These are phyloP conservation scores for Mizuhopecten yessoensis DNA, from an alignment of 1,140 invertebrate species.

Conservation along the genomic window DNA sequence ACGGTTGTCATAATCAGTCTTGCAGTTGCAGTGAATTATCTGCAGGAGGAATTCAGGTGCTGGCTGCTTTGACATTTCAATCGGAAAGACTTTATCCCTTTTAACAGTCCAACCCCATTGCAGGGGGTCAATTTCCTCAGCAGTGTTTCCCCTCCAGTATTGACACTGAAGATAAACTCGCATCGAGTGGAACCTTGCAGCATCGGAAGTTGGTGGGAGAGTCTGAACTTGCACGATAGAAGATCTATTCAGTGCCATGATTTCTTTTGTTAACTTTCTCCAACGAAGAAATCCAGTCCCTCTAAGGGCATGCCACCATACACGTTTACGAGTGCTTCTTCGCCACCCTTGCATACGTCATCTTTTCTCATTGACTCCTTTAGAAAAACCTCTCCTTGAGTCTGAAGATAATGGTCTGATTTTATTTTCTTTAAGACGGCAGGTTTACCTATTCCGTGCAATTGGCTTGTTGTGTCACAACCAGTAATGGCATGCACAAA, in stretches of 20 bases:
- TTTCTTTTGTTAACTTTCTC: constrained; percentile 22
- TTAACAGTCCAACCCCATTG: constrained; percentile 64
- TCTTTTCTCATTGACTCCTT: background rate
- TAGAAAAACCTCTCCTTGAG: too few relatives aligned
- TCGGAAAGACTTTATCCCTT: constrained; percentile 43
- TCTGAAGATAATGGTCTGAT: too few relatives aligned
- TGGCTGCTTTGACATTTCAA: too few relatives aligned
- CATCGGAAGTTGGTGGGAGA: constrained; percentile 52
- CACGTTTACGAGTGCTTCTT: too few relatives aligned
- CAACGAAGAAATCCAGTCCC: constrained; percentile 45
- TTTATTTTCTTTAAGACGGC: too few relatives aligned
- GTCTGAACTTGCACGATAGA: constrained; percentile 51
- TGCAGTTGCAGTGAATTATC: too few relatives aligned
- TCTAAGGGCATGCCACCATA: constrained; percentile 24
- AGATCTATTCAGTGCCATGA: background rate
- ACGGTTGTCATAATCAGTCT: too few relatives aligned
- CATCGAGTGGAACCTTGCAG: constrained; percentile 46
- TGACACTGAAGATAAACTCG: constrained; percentile 56
- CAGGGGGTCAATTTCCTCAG: constrained; percentile 42
- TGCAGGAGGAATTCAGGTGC: too few relatives aligned
- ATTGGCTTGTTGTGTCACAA: constrained; percentile 60
- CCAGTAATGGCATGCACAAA: constrained; percentile 60
- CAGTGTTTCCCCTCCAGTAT: constrained; percentile 35
- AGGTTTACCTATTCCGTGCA: constrained; percentile 55
- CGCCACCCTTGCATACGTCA: background rate